Conservation (phyloP, 2,113 vertebrate genomes). For the Blennius ocellaris region DNA sequence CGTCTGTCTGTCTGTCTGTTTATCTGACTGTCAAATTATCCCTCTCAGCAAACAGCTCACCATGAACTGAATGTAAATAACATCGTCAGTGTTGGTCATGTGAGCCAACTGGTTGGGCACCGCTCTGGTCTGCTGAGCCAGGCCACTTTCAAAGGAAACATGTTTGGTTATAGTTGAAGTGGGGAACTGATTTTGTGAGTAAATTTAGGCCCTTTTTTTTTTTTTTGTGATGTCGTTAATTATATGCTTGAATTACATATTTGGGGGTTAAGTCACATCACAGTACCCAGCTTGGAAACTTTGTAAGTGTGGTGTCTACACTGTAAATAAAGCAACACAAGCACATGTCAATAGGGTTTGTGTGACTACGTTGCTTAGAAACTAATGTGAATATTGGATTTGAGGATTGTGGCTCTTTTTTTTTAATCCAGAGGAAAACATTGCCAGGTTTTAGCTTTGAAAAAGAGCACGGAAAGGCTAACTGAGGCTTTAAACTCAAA, state of each 20-base stretch:
- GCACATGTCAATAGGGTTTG: no score
- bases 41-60: conserved; percentile 85
- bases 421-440: no score
- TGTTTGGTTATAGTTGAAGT: conserved; percentile 38
- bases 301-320: not conserved
- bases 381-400: no score
- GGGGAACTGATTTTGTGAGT: conserved; percentile 22
- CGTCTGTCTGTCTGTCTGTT: conserved; percentile 87
- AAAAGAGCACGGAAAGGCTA: no score
- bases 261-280: not conserved
- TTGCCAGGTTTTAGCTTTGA: no score
- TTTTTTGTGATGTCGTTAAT: conserved; percentile 18
- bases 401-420: no score
- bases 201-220: conserved; percentile 19
- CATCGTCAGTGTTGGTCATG: conserved; percentile 69
- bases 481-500: no score
- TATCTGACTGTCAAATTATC: conserved; percentile 89
- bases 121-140: conserved; percentile 62
- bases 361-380: no score
- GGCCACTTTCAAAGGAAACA: conserved; percentile 57
- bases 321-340: not conserved
- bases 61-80: conserved; percentile 82
- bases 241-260: conserved; percentile 19
- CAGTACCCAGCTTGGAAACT: not conserved
- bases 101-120: conserved; percentile 63